Conservation (phyloP, 2,797 vertebrate species). For the Sebastes iracundus region DNA sequence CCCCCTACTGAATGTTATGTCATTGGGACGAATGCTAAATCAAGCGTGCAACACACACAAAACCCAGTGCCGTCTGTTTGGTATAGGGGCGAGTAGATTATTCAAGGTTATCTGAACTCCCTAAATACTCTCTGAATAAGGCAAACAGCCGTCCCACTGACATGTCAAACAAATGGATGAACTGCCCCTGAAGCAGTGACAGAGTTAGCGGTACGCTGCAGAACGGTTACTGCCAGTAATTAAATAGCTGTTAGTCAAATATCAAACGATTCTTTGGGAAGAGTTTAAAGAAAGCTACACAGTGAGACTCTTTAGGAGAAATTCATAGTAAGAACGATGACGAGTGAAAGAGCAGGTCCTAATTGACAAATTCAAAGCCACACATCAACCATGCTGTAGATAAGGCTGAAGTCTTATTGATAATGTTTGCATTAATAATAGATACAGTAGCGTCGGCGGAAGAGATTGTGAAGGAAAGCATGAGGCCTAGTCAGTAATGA, state of each 20-base stretch:
- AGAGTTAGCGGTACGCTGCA: slow-evolving; percentile 1
- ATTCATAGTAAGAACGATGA: slow-evolving; percentile 29
- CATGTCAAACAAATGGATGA: slow-evolving; percentile 50
- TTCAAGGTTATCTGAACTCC: slow-evolving; percentile 66
- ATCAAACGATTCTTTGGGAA: background rate
- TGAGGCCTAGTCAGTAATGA: slow-evolving; percentile 54
- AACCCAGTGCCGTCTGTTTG: slow-evolving; percentile 34
- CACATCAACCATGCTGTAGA: slow-evolving; percentile 40
- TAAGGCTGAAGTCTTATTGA: slow-evolving; percentile 55
- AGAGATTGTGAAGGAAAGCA: slow-evolving; percentile 41
- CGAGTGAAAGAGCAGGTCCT: slow-evolving; percentile 27
- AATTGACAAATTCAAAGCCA: slow-evolving; percentile 61
- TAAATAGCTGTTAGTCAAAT: slow-evolving; percentile 34
- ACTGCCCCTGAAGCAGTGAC: slow-evolving; percentile 17
- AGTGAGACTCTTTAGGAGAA: slow-evolving; percentile 23
- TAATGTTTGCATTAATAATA: slow-evolving; percentile 76
- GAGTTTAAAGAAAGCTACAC: slow-evolving; percentile 14
- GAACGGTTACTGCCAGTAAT: slow-evolving; percentile 30
- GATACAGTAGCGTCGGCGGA: slow-evolving; percentile 37
- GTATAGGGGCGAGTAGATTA: slow-evolving; percentile 48
- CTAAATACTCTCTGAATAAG: slow-evolving; percentile 54
- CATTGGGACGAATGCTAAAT: slow-evolving; percentile 57
- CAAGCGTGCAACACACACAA: slow-evolving; percentile 34
- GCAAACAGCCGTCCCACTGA: slow-evolving; percentile 31
- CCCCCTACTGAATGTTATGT: slow-evolving; percentile 45